Evolutionary conservation across 2,797 vertebrate species (phyloP).

Genomic region (Syngnathus acus): DNA sequence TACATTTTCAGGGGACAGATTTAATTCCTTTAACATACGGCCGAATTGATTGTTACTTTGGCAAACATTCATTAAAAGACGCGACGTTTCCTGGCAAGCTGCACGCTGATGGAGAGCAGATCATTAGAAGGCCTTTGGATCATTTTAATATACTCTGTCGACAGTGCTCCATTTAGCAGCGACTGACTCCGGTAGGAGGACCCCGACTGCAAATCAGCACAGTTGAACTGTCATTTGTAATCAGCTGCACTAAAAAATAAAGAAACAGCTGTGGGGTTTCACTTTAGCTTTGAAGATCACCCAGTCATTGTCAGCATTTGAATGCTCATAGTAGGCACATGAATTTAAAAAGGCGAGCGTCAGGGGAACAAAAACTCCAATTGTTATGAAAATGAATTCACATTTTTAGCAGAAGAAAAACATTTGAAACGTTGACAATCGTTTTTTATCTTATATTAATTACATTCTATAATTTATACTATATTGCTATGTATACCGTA

Average conservation of each 20-base stretch:
- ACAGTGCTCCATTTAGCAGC: constrained; percentile 54
- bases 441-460: too few species aligned
- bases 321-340: too few species aligned
- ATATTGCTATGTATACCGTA: too few species aligned
- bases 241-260: constrained; percentile 49
- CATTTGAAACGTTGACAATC: too few species aligned
- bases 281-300: constrained; percentile 22
- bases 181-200: constrained; percentile 44
- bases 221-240: constrained; percentile 65
- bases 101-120: constrained; percentile 64
- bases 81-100: constrained; percentile 63
- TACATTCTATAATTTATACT: too few species aligned
- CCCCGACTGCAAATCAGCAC: constrained; percentile 60
- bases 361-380: too few species aligned
- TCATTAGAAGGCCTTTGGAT: constrained; percentile 68
- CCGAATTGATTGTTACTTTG: constrained; percentile 63
- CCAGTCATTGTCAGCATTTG: background rate
- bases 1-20: constrained; percentile 59
- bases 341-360: too few species aligned
- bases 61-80: constrained; percentile 66
- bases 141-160: constrained; percentile 65
- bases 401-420: too few species aligned
- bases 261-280: constrained; percentile 28
- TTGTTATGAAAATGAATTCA: too few species aligned
- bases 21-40: constrained; percentile 65